A percentile compares a stretch with the other conserved stretches of the same genome.
These are phyloP conservation scores for Pithys albifrons DNA, from an alignment of 2,113 vertebrate species.

Conservation along the genomic window DNA sequence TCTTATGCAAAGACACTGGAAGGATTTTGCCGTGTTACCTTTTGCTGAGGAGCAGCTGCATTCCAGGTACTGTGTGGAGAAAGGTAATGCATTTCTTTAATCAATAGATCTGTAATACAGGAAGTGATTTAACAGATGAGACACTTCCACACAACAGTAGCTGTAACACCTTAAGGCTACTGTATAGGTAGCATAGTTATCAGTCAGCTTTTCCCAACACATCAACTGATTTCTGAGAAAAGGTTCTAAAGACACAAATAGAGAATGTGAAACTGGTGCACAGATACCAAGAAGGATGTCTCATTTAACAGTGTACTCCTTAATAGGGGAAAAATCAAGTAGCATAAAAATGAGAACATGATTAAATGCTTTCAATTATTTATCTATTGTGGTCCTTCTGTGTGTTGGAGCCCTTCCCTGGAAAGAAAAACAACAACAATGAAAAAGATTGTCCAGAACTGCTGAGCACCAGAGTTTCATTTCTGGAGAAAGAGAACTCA, in stretches of 20 bases:
- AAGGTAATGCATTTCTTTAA: not conserved
- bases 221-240: not conserved
- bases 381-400: not conserved
- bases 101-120: not conserved
- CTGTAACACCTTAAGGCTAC: rapidly evolving
- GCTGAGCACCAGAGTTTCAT: not conserved
- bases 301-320: not conserved
- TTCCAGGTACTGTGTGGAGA: not conserved
- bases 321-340: not conserved
- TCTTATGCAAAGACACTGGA: not conserved
- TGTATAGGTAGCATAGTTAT: not conserved
- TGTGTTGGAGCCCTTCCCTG: not conserved
- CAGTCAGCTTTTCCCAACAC: not conserved
- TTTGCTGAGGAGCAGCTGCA: not conserved
- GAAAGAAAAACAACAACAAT: not conserved
- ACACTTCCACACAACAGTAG: not conserved
- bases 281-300: not conserved
- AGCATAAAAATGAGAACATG: not conserved
- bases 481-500: slow-evolving; percentile 26
- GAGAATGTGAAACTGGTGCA: not conserved
- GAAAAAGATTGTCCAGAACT: not conserved
- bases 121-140: not conserved
- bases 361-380: not conserved
- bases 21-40: not conserved
- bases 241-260: not conserved